Conservation (phyloP, 2,797 vertebrate species). For the Coracias cyanogaster region DNA sequence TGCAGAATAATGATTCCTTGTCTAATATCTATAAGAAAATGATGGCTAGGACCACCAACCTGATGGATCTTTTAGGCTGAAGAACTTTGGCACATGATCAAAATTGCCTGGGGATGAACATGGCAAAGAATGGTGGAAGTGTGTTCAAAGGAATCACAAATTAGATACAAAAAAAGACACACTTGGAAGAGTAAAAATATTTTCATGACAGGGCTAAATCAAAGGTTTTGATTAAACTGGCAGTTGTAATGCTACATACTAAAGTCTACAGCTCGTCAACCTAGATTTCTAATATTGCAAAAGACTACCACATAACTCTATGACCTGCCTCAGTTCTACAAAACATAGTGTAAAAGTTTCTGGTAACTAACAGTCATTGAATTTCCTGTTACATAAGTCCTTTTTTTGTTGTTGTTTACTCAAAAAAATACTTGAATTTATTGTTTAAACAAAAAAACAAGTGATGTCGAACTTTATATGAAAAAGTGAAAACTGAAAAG, state of each 20-base stretch:
- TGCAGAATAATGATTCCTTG: background rate
- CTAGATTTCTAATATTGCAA: background rate
- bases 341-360: background rate
- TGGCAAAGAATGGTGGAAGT: background rate
- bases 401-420: background rate
- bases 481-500: background rate
- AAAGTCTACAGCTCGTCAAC: background rate
- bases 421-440: background rate
- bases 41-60: background rate
- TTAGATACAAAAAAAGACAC: background rate
- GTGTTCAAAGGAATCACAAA: background rate
- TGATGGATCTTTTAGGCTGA: background rate
- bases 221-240: background rate
- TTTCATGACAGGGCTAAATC: background rate
- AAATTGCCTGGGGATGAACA: background rate
- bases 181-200: background rate
- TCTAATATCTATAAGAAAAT: background rate
- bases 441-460: background rate
- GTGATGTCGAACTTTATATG: background rate
- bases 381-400: background rate
- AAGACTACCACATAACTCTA: background rate
- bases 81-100: background rate
- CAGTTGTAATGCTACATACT: background rate
- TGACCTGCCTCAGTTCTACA: background rate
- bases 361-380: background rate